phyloP scores from a whole-genome alignment of 2,888 invertebrate species.

The Catocala sponsa region DNA sequence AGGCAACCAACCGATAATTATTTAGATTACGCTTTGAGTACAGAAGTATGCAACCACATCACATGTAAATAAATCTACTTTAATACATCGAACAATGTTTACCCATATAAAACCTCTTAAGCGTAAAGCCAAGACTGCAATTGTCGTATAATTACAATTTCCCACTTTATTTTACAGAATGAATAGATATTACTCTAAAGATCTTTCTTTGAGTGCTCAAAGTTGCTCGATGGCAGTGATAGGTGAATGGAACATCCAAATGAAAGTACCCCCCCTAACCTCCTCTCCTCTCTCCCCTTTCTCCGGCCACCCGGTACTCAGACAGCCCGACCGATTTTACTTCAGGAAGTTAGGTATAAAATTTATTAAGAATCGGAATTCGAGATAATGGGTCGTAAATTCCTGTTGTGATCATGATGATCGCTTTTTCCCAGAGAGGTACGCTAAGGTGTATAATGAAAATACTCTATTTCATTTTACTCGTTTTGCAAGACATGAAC shows the following conservation, averaged over 20 bases:
- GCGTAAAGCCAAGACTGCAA: constrained; percentile 4
- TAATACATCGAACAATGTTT: too few species aligned
- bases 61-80: too few species aligned
- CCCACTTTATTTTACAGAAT: constrained; percentile 6
- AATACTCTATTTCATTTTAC: too few species aligned
- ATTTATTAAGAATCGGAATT: constrained; percentile 25
- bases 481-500: neutral
- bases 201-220: constrained; percentile 22
- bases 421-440: constrained; percentile 3
- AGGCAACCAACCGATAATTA: too few species aligned
- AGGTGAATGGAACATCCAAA: constrained; percentile 27
- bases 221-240: constrained; percentile 20
- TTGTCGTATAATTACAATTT: constrained; percentile 11
- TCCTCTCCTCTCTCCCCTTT: neutral
- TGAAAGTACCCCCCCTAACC: constrained; percentile 17
- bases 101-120: too few species aligned
- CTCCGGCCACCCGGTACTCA: constrained; percentile 1
- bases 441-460: neutral
- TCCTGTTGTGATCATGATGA: constrained; percentile 11
- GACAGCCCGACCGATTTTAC: constrained; percentile 14
- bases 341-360: constrained; percentile 16
- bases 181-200: constrained; percentile 16
- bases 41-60: too few species aligned
- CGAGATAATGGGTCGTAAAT: constrained; percentile 19
- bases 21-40: too few species aligned